A percentile compares a stretch with the other conserved stretches of the same genome.
These are phyloP conservation scores for Physocephala rufipes DNA, from an alignment of 2,888 invertebrate genomes.

Conservation along the genomic window DNA sequence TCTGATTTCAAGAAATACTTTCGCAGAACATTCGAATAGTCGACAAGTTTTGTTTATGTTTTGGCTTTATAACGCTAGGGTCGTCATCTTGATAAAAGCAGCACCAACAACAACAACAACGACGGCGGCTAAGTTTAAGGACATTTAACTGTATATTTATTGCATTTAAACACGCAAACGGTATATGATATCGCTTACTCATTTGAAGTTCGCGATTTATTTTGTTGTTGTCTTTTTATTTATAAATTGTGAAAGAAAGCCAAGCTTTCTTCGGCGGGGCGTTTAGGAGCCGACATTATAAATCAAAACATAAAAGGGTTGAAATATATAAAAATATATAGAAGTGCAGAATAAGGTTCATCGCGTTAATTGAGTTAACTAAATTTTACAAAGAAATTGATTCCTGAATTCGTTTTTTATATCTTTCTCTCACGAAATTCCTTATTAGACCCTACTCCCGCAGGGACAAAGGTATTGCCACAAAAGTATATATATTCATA, in stretches of 20 bases:
- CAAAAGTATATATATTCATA: no score
- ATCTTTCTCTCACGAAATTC: no score
- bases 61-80: conserved; percentile 9
- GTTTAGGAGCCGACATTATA: background rate
- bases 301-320: background rate
- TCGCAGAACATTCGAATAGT: background rate
- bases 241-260: background rate
- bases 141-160: conserved; percentile 33
- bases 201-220: background rate
- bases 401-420: background rate
- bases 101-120: background rate
- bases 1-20: background rate
- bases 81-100: conserved; percentile 21
- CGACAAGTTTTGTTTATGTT: conserved; percentile 7
- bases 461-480: no score
- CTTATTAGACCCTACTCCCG: no score
- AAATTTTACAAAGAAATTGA: background rate
- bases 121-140: conserved; percentile 25
- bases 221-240: background rate
- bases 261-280: background rate
- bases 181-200: conserved; percentile 12
- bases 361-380: background rate
- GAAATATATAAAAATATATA: background rate
- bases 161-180: conserved; percentile 27
- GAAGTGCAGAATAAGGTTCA: background rate